Conservation (phyloP, 1,140 invertebrate genomes). For the Heliconius melpomene region DNA sequence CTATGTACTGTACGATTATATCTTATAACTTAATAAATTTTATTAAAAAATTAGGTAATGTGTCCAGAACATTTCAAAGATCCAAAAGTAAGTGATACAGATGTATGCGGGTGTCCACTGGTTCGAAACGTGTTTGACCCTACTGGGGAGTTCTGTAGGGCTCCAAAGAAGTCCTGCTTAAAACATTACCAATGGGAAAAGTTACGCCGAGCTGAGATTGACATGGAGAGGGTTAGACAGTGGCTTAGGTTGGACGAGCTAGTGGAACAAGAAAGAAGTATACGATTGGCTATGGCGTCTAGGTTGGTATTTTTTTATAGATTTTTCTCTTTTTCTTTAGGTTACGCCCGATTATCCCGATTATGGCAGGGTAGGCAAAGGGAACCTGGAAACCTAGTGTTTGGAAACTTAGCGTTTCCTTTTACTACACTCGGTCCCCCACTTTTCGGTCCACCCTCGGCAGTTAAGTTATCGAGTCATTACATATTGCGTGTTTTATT, state of each 20-base stretch:
- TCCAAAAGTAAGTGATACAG: slow-evolving; percentile 91
- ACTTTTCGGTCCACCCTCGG: no score
- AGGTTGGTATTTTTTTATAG: slow-evolving; percentile 52
- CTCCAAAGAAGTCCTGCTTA: slow-evolving; percentile 94
- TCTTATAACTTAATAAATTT: no score
- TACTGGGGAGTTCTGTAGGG: slow-evolving; percentile 90
- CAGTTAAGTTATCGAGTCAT: no score
- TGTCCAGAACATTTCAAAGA: slow-evolving; percentile 99
- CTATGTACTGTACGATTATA: no score
- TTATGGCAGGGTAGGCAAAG: background rate
- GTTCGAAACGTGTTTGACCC: slow-evolving; percentile 90
- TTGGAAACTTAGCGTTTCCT: no score
- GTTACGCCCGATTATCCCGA: background rate
- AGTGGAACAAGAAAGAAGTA: slow-evolving; percentile 95
- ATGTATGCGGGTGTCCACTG: slow-evolving; percentile 96
- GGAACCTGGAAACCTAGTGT: no score
- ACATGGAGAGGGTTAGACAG: slow-evolving; percentile 89
- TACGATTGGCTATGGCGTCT: slow-evolving; percentile 92
- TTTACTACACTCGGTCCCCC: no score
- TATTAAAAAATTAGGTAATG: slow-evolving; percentile 82
- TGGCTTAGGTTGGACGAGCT: slow-evolving; percentile 97
- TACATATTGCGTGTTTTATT: no score
- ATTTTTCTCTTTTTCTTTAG: background rate
- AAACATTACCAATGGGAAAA: slow-evolving; percentile 98
- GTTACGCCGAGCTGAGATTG: slow-evolving; percentile 92